Evolutionary conservation across 2,113 vertebrate species (phyloP).

Genomic region (Corythornis vintsioides): DNA sequence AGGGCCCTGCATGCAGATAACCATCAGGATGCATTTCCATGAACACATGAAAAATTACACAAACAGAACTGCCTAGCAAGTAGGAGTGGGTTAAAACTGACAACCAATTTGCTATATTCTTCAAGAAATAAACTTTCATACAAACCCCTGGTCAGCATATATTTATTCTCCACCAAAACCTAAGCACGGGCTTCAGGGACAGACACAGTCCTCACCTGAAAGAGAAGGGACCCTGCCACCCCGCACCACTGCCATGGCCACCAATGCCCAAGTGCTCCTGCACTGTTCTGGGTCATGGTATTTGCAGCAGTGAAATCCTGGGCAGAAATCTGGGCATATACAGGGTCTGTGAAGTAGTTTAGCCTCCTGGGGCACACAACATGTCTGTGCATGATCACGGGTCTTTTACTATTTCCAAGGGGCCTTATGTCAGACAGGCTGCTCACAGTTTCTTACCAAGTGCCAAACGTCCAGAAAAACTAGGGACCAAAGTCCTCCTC

Average conservation of each 20-base stretch:
- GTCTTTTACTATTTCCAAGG: not conserved
- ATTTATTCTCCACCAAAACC: not conserved
- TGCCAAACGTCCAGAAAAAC: not conserved
- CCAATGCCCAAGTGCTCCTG: rapidly evolving
- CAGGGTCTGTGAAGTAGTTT: not conserved
- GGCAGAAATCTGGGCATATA: not conserved
- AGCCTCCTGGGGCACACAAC: rapidly evolving
- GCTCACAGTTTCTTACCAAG: not conserved
- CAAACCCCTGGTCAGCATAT: not conserved
- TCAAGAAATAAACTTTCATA: not conserved
- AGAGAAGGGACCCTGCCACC: not conserved
- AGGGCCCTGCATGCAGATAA: not conserved
- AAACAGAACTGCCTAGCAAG: not conserved
- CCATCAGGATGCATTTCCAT: not conserved
- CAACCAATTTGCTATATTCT: not conserved
- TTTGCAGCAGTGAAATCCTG: not conserved
- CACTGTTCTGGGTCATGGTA: not conserved
- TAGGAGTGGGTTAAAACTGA: rapidly evolving
- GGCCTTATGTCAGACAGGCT: not conserved
- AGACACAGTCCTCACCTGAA: not conserved
- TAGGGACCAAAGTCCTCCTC: not conserved
- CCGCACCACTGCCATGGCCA: not conserved
- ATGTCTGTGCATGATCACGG: rapidly evolving
- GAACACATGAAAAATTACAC: not conserved
- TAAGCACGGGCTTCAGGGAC: not conserved